Base-by-base conservation (phyloP, 1,140 invertebrate species). In the Brachionus plicatilis region DNA sequence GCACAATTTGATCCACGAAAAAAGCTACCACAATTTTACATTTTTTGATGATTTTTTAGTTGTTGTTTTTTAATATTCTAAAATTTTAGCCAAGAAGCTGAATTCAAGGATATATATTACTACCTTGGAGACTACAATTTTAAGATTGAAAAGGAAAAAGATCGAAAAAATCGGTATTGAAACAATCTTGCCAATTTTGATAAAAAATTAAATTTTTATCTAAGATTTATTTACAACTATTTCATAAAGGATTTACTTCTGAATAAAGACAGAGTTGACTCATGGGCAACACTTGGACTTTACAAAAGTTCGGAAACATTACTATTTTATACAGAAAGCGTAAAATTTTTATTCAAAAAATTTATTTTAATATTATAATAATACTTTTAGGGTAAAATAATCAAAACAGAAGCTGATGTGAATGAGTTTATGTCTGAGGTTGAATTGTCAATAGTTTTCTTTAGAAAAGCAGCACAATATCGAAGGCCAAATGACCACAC, bases 51-150 rank as follows among this genome's bases (percentile, higher is more conserved):
- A 3, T 29, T 29, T 29, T 29, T 29, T 29, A 29, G 3, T 29
- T 3, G 27, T 29, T 29, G 3, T 29, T 29, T 29, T 29, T 29
- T 24, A 29, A 29, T 68, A 68, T 79, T 56, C n/a, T 53, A 6
- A 14, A 37, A 53, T 43, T 82, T 82, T 66, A 82, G 79, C 2
- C 1, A 76, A 29, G 72, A 76, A 76, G 9, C 4, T 3, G 17
- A 82, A n/a, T 82, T 65, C 33, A 68, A 66, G 12, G 79, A 82
- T 65, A 82, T 82, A 6, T 68, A 65, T 14, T 82, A 82, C 41
- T 47, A 24, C 24, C n/a, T 82, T 11, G 79, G 37, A 20, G 79
- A 82, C 33, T 82, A 65, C 33, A 60, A 65, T 41, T 82, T 82
- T 24, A 82, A 82, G 41, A 33, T 68, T 43, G 65, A 82, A 24